These are phyloP conservation scores for Carterocephalus palaemon DNA, from an alignment of 2,888 invertebrate species.

Conservation along the genomic window DNA sequence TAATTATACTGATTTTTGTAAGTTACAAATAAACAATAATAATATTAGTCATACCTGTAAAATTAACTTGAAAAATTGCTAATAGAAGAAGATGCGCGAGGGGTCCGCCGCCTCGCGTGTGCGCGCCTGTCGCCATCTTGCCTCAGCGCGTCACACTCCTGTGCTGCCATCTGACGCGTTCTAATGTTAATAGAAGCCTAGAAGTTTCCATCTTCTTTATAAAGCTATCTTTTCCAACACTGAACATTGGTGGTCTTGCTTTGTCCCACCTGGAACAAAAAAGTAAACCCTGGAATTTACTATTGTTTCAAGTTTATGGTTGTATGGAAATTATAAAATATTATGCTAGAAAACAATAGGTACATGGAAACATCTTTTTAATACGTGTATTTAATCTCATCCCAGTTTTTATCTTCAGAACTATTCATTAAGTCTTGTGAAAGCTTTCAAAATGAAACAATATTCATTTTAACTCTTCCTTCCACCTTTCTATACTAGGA, in stretches of 20 bases:
- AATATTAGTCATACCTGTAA: constrained; percentile 57
- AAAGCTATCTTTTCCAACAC: constrained; percentile 14
- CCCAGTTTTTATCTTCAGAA: too few relatives aligned
- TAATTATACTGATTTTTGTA: too few relatives aligned
- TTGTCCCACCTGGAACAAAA: constrained; percentile 22
- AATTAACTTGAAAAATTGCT: constrained; percentile 69
- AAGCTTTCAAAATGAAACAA: too few relatives aligned
- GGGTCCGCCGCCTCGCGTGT: constrained; percentile 56
- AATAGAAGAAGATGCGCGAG: constrained; percentile 67
- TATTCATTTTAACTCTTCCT: too few relatives aligned
- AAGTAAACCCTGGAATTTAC: constrained; percentile 20
- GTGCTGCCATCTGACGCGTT: constrained; percentile 59
- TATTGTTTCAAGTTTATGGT: too few relatives aligned
- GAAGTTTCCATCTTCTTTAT: constrained; percentile 46
- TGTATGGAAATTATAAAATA: too few relatives aligned
- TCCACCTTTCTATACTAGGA: too few relatives aligned
- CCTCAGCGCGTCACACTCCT: constrained; percentile 56
- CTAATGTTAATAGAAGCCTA: constrained; percentile 40
- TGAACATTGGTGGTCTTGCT: constrained; percentile 5
- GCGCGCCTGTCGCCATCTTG: constrained; percentile 63
- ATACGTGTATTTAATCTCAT: too few relatives aligned
- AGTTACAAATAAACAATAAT: constrained; percentile 3
- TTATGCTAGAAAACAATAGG: too few relatives aligned
- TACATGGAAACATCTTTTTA: too few relatives aligned
- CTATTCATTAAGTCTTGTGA: too few relatives aligned